These are phyloP conservation scores for Stegostoma tigrinum DNA, from an alignment of 2,113 vertebrate genomes.

Conservation along the genomic window DNA sequence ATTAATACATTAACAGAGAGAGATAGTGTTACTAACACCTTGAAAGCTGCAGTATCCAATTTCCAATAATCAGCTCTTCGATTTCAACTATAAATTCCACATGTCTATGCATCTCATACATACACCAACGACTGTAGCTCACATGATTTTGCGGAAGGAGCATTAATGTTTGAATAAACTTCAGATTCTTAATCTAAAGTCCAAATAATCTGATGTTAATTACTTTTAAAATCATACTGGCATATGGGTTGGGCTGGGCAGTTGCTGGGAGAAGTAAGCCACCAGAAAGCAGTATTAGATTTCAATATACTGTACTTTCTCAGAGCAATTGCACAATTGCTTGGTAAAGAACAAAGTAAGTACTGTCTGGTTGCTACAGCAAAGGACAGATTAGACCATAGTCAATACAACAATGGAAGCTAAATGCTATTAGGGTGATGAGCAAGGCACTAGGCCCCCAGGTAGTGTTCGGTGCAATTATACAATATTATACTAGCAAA, in stretches of 20 bases:
- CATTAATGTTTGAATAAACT: background rate
- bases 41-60: slow-evolving; percentile 14
- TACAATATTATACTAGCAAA: background rate
- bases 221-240: background rate
- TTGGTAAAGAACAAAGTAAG: background rate
- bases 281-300: background rate
- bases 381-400: background rate
- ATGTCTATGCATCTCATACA: background rate
- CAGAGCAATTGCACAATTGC: background rate
- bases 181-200: background rate
- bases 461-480: background rate
- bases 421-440: background rate
- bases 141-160: background rate
- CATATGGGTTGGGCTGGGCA: background rate
- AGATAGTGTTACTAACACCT: slow-evolving; percentile 10
- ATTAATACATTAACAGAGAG: slow-evolving; percentile 31
- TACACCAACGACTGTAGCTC: background rate
- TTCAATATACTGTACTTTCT: background rate
- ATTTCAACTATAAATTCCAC: background rate
- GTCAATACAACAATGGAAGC: background rate
- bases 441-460: background rate
- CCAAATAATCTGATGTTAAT: background rate
- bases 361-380: background rate
- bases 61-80: slow-evolving; percentile 12
- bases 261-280: background rate